Evolutionary conservation across 2,113 vertebrate species (phyloP), one percentile per base, ranked within the genome.

Genomic region (Epinephelus cyanopodus): DNA sequence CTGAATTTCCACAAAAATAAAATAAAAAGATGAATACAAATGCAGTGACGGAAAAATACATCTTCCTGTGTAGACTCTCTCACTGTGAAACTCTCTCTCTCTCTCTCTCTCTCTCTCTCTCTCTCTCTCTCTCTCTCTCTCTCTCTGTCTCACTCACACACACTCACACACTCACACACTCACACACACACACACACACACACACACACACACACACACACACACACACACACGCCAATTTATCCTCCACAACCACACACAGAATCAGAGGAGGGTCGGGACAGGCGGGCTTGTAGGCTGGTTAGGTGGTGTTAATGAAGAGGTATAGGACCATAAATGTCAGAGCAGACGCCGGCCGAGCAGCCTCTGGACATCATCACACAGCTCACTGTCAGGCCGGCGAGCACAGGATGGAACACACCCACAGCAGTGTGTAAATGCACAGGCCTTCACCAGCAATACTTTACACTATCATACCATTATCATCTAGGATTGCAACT

Each of bases 271-370:
- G 71, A 77, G 61, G 78, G 79, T 78, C n/a, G 73, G 80, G 85
- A 39, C 76, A 77, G 85, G 67, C 18, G 57, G 92, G 90, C 88
- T 94, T 81, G 94, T 83, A 84, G 93, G 95, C 94, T 93, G 95
- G 95, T 96, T 96, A 97, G 95, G 91, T 96, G 95, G 95, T 96
- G 95, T 92, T 97, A 97, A 97, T 96, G 95, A 97, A 94, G 96
- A 95, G 96, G 94, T 95, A 95, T 95, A 95, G 95, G 94, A 94
- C 94, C 93, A 88, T 96, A 97, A 96, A 95, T 93, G 95, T 95
- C 96, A 96, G 95, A 93, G 95, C 92, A 93, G 96, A 96, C 95
- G 94, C 95, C 95, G 89, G 95, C 89, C 92, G 83, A 80, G 90
- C 84, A 82, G 93, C 93, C 80, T 96, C 96, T 96, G 96, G 95